These are phyloP conservation scores for Alloplasta piceator DNA, from an alignment of 2,888 invertebrate genomes.

Conservation along the genomic window DNA sequence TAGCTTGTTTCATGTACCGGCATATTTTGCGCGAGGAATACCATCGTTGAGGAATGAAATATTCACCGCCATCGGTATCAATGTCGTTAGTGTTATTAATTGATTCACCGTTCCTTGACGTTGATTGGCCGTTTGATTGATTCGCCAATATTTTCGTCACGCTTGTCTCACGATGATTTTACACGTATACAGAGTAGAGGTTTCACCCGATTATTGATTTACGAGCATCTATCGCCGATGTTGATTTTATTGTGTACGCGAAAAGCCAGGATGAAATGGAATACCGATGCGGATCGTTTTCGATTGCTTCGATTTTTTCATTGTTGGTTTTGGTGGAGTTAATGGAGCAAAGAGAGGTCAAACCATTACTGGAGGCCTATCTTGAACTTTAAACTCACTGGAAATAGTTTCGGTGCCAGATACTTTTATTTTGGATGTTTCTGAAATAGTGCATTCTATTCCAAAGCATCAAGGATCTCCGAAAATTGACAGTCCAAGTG, in stretches of 20 bases:
- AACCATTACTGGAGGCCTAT: too few species aligned
- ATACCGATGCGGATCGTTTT: too few species aligned
- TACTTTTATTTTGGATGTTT: too few species aligned
- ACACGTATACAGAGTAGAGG: not conserved
- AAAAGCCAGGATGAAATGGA: not conserved
- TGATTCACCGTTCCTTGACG: constrained; percentile 29
- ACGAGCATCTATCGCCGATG: constrained; percentile 6
- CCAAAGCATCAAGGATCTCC: too few species aligned
- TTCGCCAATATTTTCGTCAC: constrained; percentile 42
- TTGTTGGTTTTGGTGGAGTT: too few species aligned
- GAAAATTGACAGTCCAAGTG: too few species aligned
- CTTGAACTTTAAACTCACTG: too few species aligned
- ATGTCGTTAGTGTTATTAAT: constrained; percentile 34
- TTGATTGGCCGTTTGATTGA: constrained; percentile 50
- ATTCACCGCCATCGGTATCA: constrained; percentile 20
- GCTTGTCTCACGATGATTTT: constrained; percentile 18
- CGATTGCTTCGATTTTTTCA: too few species aligned
- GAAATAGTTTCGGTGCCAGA: too few species aligned
- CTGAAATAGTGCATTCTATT: too few species aligned
- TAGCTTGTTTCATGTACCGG: constrained; percentile 8
- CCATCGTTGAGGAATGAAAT: constrained; percentile 2
- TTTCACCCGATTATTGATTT: constrained; percentile 2
- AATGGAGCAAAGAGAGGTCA: too few species aligned
- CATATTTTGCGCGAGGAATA: constrained; percentile 10
- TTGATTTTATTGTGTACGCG: not conserved